phyloP scores from a whole-genome alignment of 2,113 vertebrate species.

The Protomyctophum bolini region DNA sequence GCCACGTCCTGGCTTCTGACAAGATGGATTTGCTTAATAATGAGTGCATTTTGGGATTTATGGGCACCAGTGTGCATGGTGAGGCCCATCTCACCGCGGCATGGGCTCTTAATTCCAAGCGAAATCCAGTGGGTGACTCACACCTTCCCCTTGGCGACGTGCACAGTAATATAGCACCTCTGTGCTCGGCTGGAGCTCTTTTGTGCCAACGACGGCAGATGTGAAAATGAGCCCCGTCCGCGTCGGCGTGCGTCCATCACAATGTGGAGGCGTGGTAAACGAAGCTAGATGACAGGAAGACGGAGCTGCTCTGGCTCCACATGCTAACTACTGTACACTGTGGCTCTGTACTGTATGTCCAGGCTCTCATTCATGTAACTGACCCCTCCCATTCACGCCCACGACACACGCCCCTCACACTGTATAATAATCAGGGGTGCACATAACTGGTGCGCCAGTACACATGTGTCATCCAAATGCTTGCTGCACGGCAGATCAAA shows the following conservation, averaged over 20 bases:
- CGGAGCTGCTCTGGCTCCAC: constrained; percentile 13
- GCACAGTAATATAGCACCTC: constrained; percentile 19
- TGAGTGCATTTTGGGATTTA: constrained; percentile 59
- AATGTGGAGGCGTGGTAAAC: constrained; percentile 26
- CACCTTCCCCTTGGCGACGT: constrained; percentile 22
- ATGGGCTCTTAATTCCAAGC: constrained; percentile 24
- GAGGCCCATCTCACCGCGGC: constrained; percentile 32
- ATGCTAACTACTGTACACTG: constrained; percentile 8
- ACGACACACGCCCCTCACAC: too few relatives aligned
- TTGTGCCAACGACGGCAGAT: constrained; percentile 14
- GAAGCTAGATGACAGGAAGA: constrained; percentile 28
- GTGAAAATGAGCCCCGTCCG: constrained; percentile 11
- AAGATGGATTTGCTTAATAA: constrained; percentile 66
- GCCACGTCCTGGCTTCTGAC: constrained; percentile 42
- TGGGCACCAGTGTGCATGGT: constrained; percentile 16
- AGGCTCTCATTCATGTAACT: too few relatives aligned
- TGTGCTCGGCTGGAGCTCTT: constrained; percentile 18
- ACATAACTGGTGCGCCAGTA: too few relatives aligned
- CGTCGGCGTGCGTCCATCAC: constrained; percentile 28
- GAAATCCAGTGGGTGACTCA: constrained; percentile 36
- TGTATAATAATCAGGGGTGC: too few relatives aligned
- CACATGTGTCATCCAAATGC: too few relatives aligned
- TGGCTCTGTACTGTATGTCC: too few relatives aligned
- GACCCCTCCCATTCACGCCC: too few relatives aligned
- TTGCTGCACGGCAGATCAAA: too few relatives aligned